These are phyloP conservation scores for Cephus rjabovi DNA, from an alignment of 2,888 invertebrate species.

Conservation along the genomic window DNA sequence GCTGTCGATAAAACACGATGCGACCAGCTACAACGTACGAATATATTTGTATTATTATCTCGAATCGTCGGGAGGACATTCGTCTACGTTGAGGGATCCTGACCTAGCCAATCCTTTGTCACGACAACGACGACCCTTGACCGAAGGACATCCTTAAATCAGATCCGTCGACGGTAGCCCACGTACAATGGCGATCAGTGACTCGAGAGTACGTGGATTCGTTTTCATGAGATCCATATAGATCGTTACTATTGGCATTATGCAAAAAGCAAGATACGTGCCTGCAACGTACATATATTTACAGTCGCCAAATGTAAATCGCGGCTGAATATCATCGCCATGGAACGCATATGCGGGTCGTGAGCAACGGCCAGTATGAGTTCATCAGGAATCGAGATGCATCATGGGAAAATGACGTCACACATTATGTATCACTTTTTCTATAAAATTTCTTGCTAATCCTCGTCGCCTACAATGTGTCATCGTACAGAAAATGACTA, in stretches of 20 bases:
- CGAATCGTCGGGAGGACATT: background rate
- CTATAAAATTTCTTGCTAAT: background rate
- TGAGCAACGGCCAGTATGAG: conserved; percentile 38
- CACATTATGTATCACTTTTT: conserved; percentile 20
- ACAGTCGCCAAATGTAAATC: conserved; percentile 5
- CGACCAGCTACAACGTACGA: background rate
- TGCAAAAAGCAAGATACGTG: background rate
- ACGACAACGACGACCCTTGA: background rate
- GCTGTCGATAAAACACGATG: background rate
- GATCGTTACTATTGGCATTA: background rate
- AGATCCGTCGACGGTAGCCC: background rate
- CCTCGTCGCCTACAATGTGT: background rate
- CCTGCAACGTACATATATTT: conserved; percentile 14
- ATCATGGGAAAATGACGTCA: conserved; percentile 24
- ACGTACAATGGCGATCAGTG: background rate
- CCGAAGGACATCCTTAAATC: background rate
- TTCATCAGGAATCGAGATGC: conserved; percentile 39
- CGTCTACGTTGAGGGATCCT: background rate
- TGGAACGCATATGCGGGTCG: conserved; percentile 31
- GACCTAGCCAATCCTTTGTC: background rate
- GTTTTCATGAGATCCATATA: background rate
- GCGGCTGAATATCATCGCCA: background rate
- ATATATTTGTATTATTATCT: background rate
- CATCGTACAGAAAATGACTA: background rate
- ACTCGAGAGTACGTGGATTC: background rate